These are phyloP conservation scores for Tipula vernalis DNA, from an alignment of 2,888 invertebrate genomes.

Conservation along the genomic window DNA sequence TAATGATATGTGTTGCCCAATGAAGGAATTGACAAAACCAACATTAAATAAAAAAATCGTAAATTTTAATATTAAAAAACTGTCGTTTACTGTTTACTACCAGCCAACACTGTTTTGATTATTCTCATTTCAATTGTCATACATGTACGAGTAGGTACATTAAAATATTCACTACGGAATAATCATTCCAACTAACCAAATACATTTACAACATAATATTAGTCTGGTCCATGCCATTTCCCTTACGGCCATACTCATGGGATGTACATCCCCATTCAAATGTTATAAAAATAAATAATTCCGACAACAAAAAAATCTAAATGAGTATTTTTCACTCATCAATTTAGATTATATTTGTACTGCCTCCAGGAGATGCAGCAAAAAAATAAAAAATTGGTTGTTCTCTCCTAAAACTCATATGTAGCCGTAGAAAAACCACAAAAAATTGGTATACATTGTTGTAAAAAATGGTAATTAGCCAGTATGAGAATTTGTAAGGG, in stretches of 20 bases:
- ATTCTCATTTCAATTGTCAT: neutral
- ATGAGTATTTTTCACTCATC: neutral
- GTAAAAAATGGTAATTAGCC: neutral
- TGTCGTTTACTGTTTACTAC: no score
- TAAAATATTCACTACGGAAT: neutral
- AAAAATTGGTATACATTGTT: neutral
- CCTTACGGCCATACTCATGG: neutral
- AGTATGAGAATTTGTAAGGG: no score
- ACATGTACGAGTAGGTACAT: neutral
- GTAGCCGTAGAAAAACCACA: neutral
- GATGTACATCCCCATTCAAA: neutral
- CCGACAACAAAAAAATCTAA: neutral
- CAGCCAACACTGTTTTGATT: neutral
- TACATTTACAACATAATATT: neutral
- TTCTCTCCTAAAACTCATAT: neutral
- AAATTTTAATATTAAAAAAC: no score
- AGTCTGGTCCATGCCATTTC: neutral
- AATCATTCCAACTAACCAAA: neutral
- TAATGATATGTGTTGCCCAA: neutral
- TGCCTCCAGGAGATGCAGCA: neutral
- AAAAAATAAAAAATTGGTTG: neutral
- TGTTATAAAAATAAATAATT: neutral
- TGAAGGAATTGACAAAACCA: neutral
- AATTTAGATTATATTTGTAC: neutral
- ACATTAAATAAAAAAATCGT: neutral